These are phyloP conservation scores for Anadara kagoshimensis DNA, from an alignment of 1,140 invertebrate genomes.

Conservation along the genomic window DNA sequence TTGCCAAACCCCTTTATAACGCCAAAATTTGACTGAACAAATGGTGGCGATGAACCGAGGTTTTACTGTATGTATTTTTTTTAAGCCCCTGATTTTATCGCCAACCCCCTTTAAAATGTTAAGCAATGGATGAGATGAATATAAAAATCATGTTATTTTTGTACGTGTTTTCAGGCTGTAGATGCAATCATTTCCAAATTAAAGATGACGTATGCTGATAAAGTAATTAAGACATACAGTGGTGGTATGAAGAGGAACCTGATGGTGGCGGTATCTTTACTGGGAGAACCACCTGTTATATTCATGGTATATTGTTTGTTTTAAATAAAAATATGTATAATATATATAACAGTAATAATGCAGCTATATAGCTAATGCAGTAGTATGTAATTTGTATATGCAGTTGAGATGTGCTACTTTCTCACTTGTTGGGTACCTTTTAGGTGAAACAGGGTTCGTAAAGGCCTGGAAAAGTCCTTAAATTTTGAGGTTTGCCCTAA, in stretches of 20 bases:
- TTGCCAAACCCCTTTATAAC: too few relatives aligned
- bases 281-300: slow-evolving; percentile 73
- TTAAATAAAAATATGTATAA: not conserved
- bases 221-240: slow-evolving; percentile 69
- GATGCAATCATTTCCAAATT: slow-evolving; percentile 62
- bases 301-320: slow-evolving; percentile 65
- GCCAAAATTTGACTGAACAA: too few relatives aligned
- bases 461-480: too few relatives aligned
- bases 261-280: slow-evolving; percentile 73
- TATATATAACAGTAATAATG: slow-evolving; percentile 1
- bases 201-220: slow-evolving; percentile 61
- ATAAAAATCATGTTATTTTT: too few relatives aligned
- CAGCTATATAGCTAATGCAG: not conserved
- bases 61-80: too few relatives aligned
- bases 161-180: slow-evolving; percentile 64
- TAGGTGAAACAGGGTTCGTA: too few relatives aligned
- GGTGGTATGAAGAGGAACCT: slow-evolving; percentile 74
- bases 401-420: not conserved
- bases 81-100: too few relatives aligned
- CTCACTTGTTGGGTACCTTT: not conserved
- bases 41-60: too few relatives aligned
- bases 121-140: too few relatives aligned
- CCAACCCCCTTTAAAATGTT: too few relatives aligned
- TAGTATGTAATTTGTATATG: not conserved
- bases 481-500: too few relatives aligned